A percentile compares a stretch with the other conserved stretches of the same genome.
Conservation (phyloP, 2,113 vertebrate species). For the Equus quagga region DNA sequence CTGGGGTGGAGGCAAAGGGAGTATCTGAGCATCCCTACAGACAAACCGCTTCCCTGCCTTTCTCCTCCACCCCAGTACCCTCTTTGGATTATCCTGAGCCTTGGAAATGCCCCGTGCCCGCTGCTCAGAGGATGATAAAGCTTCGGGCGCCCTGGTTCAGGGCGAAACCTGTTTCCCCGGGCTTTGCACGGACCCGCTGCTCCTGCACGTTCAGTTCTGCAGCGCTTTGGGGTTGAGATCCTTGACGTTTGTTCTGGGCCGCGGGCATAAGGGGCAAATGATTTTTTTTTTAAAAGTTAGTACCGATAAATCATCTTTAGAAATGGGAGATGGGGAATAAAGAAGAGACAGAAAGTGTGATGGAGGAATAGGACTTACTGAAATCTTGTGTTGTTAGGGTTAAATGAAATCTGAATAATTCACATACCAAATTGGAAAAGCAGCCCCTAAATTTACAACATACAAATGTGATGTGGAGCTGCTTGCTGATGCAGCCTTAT, state of each 20-base stretch:
- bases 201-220: slow-evolving; percentile 62
- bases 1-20: not conserved
- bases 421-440: slow-evolving; percentile 81
- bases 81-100: slow-evolving; percentile 29
- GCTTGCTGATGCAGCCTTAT: slow-evolving; percentile 31
- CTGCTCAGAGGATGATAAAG: slow-evolving; percentile 27
- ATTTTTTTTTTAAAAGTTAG: not conserved
- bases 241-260: slow-evolving; percentile 62
- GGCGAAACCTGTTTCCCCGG: slow-evolving; percentile 73
- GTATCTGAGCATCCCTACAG: not conserved
- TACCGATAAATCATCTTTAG: not conserved
- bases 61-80: not conserved
- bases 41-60: not conserved
- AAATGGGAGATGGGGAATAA: slow-evolving; percentile 26
- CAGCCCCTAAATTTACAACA: slow-evolving; percentile 84
- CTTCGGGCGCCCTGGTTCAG: slow-evolving; percentile 34
- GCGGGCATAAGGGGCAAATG: slow-evolving; percentile 24
- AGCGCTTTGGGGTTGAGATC: slow-evolving; percentile 57
- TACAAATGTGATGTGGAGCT: slow-evolving; percentile 83
- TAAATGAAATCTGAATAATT: slow-evolving; percentile 85
- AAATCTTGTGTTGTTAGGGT: slow-evolving; percentile 77
- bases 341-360: slow-evolving; percentile 46
- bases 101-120: slow-evolving; percentile 53
- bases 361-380: slow-evolving; percentile 19
- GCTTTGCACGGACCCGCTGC: slow-evolving; percentile 61